Base-by-base conservation (phyloP, 2,888 invertebrate species). In the Leptopterna dolabrata region DNA sequence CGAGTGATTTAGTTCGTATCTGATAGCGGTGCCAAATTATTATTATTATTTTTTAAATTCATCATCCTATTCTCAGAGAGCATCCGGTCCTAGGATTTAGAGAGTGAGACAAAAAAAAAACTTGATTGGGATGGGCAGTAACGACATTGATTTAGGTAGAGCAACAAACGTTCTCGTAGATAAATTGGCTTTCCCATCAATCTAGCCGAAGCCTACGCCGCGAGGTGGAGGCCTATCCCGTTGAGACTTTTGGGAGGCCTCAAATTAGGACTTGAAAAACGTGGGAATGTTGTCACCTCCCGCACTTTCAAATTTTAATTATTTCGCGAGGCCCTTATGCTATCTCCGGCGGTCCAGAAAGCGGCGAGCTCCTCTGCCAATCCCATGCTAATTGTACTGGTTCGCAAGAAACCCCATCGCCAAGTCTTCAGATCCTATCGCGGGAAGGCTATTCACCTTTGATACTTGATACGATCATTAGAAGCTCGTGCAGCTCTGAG, bases 211-310 rank as follows among this genome's bases (percentile, higher is more conserved):
- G 29, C 71, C 27, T 45, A 45, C 45, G 47, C 27, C 43, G 16
- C 7, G 51, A 6, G 51, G 51, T 6, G 16, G 63, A 63, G 51
- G 81, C 81, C 81, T 16, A 81, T 81, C 55, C 55, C 81, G 81
- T 78, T 47, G 19, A 78, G 19, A 47, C 47, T 47, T 47, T 76
- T 36, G 76, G 30, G 1, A 43, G 47, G 13, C 30, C 27, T 81
- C 83, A 83, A 83, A 83, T 83, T 83, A 83, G 70, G 19, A 27
- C 70, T 16, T 63, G 83, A 83, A 83, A 55, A 83, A 83, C 83
- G 83, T 83, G 83, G 83, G 83, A 83, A 83, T 83, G 63, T 83
- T 83, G 83, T 83, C 83, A 71, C 83, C 63, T 83, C 63, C 63
- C 30, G 81, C 36, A 36, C 47, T 83, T 83, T 63, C 83, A 7